Evolutionary conservation across 2,113 vertebrate genomes (phyloP).

Genomic region (Pao palembangensis): DNA sequence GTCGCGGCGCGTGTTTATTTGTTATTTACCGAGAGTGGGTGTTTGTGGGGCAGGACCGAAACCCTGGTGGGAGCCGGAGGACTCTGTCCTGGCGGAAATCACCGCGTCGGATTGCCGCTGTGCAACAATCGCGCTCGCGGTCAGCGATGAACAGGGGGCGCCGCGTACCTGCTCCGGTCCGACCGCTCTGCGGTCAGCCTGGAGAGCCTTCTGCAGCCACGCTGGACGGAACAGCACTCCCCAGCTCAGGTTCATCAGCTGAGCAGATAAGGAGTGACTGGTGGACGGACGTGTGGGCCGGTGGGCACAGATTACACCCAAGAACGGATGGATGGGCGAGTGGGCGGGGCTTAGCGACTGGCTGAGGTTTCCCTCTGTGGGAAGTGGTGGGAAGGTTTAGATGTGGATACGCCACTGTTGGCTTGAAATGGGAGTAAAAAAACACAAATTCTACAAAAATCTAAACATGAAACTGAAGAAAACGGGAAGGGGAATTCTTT

Average conservation of each 20-base stretch:
- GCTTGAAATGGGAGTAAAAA: too few species aligned
- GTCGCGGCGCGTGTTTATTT: background rate
- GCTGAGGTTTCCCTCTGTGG: background rate
- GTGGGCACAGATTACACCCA: background rate
- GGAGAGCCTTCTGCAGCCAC: slow-evolving; percentile 17
- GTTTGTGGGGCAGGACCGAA: background rate
- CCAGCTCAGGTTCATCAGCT: slow-evolving; percentile 5
- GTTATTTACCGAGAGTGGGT: background rate
- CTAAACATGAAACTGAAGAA: too few species aligned
- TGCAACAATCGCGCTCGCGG: slow-evolving; percentile 15
- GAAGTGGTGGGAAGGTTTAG: too few species aligned
- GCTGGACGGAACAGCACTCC: slow-evolving; percentile 17
- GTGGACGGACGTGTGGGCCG: background rate
- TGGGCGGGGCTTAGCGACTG: too few species aligned
- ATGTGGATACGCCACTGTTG: too few species aligned
- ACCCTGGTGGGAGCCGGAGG: slow-evolving; percentile 10
- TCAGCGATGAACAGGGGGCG: slow-evolving; percentile 41
- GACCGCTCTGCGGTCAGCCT: slow-evolving; percentile 34
- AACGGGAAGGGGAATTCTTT: too few species aligned
- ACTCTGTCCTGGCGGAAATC: slow-evolving; percentile 26
- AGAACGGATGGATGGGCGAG: background rate
- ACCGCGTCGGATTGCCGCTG: slow-evolving; percentile 25
- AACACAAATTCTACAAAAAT: too few species aligned
- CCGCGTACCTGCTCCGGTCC: slow-evolving; percentile 41
- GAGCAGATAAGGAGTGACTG: slow-evolving; percentile 20